Base-by-base conservation (phyloP, 2,888 invertebrate species). In the Idaea biselata region DNA sequence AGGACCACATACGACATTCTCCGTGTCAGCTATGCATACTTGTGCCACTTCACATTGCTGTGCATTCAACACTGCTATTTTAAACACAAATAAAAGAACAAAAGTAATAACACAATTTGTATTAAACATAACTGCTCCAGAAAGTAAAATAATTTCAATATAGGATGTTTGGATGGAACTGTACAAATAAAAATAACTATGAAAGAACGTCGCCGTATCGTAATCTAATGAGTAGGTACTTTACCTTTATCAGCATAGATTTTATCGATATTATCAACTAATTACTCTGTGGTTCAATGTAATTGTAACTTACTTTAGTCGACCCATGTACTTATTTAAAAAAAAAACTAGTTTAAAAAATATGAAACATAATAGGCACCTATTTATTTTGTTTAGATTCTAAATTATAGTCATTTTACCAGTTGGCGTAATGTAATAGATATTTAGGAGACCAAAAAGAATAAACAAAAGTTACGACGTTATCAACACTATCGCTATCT, bases 401-500 rank as follows among this genome's bases (percentile, higher is more conserved):
- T 3, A 44, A 44, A 11, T 44, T 44, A 44, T 44, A 44, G 44
- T 44, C 44, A 11, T 44, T 44, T n/a, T 44, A 44, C 6, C 44
- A 44, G 44, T 11, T 11, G 3, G 8, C 32, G 55, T 33, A 60
- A 60, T 63, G 64, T 64, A 60, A 66, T 59, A 68, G 61, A 54
- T 66, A 70, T 74, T 70, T 70, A 67, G 68, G 66, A 68, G 71
- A 75, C 73, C 71, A 75, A 76, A 77, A 79, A 75, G 74, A 80
- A 73, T 70, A 70, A 63, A 64, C 56, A 62, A 67, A 60, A 67
- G 64, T 72, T 73, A 75, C 68, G 66, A 72, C 75, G 83, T 91
- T 91, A 91, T 92, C 91, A 89, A 83, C 77, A 75, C 76, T 90
- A 90, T 90, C 91, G 88, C 87, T 91, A 91, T 91, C 91, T 90